A percentile compares a stretch with the other conserved stretches of the same genome.
These are phyloP conservation scores for Eurypyga helias DNA, from an alignment of 2,113 vertebrate genomes.

Conservation along the genomic window DNA sequence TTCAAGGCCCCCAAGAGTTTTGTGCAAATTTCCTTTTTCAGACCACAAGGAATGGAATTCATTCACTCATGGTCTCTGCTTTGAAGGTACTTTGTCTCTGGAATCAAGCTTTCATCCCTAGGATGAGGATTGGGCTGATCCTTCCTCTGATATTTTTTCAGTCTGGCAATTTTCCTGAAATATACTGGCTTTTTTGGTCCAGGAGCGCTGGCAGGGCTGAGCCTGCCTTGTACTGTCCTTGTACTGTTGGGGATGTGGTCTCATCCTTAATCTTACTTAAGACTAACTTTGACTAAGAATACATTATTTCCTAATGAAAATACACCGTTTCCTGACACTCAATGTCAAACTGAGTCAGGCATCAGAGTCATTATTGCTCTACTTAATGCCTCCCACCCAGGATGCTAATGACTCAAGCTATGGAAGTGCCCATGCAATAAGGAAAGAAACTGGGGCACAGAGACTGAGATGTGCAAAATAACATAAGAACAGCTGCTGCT, in stretches of 20 bases:
- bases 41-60: neutral
- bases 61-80: neutral
- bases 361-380: constrained; percentile 20
- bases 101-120: neutral
- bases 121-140: neutral
- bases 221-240: neutral
- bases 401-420: constrained; percentile 10
- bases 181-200: neutral
- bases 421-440: neutral
- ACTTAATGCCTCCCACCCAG: constrained; percentile 50
- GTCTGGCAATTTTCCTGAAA: neutral
- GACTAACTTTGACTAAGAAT: neutral
- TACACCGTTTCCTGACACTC: neutral
- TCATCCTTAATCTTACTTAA: neutral
- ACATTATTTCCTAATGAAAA: neutral
- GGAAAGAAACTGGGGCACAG: neutral
- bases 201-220: neutral
- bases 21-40: neutral
- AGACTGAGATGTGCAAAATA: neutral
- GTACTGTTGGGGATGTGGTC: fast-evolving
- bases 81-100: neutral
- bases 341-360: constrained; percentile 28
- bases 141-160: neutral
- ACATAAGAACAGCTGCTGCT: neutral
- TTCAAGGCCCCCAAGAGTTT: neutral